Base-by-base conservation (phyloP, 1,140 invertebrate species). In the Phortica variegata region DNA sequence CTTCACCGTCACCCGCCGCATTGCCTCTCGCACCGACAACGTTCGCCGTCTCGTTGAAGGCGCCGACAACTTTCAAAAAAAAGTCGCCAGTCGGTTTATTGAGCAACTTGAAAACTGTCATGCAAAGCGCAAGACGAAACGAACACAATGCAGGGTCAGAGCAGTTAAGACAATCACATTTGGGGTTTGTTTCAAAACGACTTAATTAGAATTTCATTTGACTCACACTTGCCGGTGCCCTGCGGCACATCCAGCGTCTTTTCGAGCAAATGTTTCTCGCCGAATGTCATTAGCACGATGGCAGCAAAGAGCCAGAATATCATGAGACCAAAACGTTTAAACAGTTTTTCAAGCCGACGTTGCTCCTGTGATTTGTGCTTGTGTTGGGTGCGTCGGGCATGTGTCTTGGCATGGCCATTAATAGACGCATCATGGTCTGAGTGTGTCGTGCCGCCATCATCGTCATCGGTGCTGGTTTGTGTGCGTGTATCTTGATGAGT, bases 31-130 rank as follows among this genome's bases (percentile, higher is more conserved):
- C 39, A 13, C 34, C 6, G 26, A 29, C 12, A 43, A 29, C 15
- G 15, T 33, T 38, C 10, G 42, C 40, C 15, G 53, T 37, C 17
- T 55, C 51, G 13, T 65, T 54, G 19, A 74, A 74, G 8, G 70
- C 45, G 7, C 71, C 71, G 10, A 56, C 36, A 3, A 74, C 54
- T 38, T 56, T 60, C 10, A 74, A 18, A 0, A 58, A 60, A 37
- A 74, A 74, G 39, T 74, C 66, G 9, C 71, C 71, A 2, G 54
- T 55, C 2, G 71, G 71, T 36, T 71, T 73, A 37, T 62, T 54
- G 5, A 40, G 41, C 33, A 74, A 26, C 23, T 58, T 43, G 36
- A 73, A 74, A 56, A 54, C 71, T 74, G 21, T 1, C n/a, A n/a
- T n/a, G n/a, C n/a, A n/a, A n/a, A n/a, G n/a, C n/a, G n/a, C n/a